phyloP scores from a whole-genome alignment of 2,113 vertebrate species.

The Cyrtonyx montezumae region DNA sequence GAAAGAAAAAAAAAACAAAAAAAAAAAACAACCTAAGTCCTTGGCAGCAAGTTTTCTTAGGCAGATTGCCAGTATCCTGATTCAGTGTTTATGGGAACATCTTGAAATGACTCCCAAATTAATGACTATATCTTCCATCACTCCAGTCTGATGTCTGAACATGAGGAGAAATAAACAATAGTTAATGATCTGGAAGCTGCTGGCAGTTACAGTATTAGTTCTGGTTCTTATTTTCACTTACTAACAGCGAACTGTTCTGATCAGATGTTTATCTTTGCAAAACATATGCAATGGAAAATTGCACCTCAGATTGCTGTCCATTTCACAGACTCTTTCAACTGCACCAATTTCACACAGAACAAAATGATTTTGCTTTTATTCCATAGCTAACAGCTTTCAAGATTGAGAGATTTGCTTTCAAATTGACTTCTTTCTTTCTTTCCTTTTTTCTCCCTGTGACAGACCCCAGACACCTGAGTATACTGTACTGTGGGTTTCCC shows the following conservation, averaged over 20 bases:
- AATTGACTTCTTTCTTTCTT: not conserved
- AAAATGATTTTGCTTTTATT: slow-evolving; percentile 27
- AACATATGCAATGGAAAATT: slow-evolving; percentile 52
- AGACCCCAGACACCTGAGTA: not conserved
- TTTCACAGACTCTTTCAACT: not conserved
- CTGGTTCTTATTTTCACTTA: slow-evolving; percentile 70
- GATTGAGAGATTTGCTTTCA: not conserved
- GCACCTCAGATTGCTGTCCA: slow-evolving; percentile 30
- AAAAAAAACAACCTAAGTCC: not conserved
- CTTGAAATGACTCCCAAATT: slow-evolving; percentile 76
- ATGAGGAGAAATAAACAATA: slow-evolving; percentile 75
- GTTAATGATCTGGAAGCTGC: slow-evolving; percentile 74
- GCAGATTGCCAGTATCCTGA: slow-evolving; percentile 73
- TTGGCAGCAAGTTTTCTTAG: slow-evolving; percentile 55
- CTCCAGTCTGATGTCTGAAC: slow-evolving; percentile 67
- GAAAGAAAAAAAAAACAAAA: not conserved
- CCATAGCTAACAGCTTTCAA: not conserved
- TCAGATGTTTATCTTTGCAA: slow-evolving; percentile 67
- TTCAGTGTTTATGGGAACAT: slow-evolving; percentile 85
- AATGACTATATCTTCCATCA: slow-evolving; percentile 71
- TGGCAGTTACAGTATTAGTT: slow-evolving; percentile 63
- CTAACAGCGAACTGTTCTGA: slow-evolving; percentile 41
- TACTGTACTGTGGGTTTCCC: not conserved
- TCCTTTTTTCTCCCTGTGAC: not conserved
- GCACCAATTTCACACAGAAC: not conserved